Base-by-base conservation (phyloP, 2,113 vertebrate genomes). In the Ia io region DNA sequence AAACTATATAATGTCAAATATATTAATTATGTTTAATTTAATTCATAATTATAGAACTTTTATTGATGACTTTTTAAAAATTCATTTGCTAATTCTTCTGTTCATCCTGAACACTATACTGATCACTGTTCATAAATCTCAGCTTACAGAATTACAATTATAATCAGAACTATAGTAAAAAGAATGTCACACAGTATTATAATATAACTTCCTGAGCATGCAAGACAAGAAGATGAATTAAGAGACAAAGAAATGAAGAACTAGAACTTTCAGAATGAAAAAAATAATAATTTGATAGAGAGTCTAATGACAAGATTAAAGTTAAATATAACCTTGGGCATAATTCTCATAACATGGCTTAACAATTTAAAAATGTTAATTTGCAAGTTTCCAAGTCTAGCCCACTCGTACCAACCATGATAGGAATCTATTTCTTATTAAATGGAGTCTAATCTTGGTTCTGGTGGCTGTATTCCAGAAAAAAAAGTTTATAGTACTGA, bases 221-320 rank as follows among this genome's bases (percentile, higher is more conserved):
- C 6, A 56, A 1, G 32, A 82, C 93, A 92, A 82, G n/a, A 42
- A 78, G 88, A 35, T 82, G 40, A 97, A 97, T 91, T 84, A 95
- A 40, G 23, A 88, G 73, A 88, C 88, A 70, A 59, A 95, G 77
- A 76, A 88, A 11, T 84, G 49, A 96, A 70, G 49, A 96, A 93
- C 5, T 74, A 87, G 40, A 42, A 80, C 71, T 95, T 91, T 56
- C 18, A n/a, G 35, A 92, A 87, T 90, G 67, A 80, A 96, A 95
- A 97, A 97, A 97, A 37, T 37, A 37, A 37, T 37, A 97, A 3
- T 88, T 90, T 88, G 85, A 90, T 80, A 94, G n/a, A 42, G 79
- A 92, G 67, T 20, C 80, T 95, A 96, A 96, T 74, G 47, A 51
- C 67, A 85, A 77, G 49, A 96, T 94, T 47, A 96, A 82, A 97